These are phyloP conservation scores for Phania funesta DNA, from an alignment of 2,888 invertebrate genomes.

Conservation along the genomic window DNA sequence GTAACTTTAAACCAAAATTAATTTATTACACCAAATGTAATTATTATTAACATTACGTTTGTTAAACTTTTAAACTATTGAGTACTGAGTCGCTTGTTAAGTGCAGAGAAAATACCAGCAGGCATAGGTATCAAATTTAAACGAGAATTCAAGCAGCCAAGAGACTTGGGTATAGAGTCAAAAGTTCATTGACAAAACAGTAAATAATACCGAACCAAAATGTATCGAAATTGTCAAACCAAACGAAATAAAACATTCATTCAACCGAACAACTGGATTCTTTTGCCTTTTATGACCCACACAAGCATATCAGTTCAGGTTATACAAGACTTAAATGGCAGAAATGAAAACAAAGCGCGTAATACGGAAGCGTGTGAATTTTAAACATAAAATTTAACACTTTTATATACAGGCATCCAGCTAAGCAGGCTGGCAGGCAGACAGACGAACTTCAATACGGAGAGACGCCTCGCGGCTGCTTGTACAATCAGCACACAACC, in stretches of 20 bases:
- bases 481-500: not conserved
- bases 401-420: conserved; percentile 43
- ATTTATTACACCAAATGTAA: not conserved
- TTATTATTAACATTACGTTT: too few species aligned
- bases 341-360: conserved; percentile 47
- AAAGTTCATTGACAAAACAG: conserved; percentile 65
- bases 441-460: conserved; percentile 9
- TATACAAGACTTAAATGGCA: not conserved
- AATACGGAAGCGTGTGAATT: conserved; percentile 67
- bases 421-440: conserved; percentile 9
- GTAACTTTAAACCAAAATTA: conserved; percentile 44
- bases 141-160: conserved; percentile 22
- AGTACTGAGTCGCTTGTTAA: too few species aligned
- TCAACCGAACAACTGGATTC: conserved; percentile 15
- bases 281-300: conserved; percentile 56
- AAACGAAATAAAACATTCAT: conserved; percentile 13
- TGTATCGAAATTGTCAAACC: not conserved
- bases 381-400: conserved; percentile 62
- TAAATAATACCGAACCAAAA: conserved; percentile 55
- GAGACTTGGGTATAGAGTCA: conserved; percentile 33
- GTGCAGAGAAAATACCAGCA: too few species aligned
- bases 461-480: conserved; percentile 2
- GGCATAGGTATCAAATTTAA: conserved; percentile 26
- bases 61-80: not conserved
- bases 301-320: conserved; percentile 42